Conservation (phyloP, 2,113 vertebrate species). For the Peromyscus polionotus region DNA sequence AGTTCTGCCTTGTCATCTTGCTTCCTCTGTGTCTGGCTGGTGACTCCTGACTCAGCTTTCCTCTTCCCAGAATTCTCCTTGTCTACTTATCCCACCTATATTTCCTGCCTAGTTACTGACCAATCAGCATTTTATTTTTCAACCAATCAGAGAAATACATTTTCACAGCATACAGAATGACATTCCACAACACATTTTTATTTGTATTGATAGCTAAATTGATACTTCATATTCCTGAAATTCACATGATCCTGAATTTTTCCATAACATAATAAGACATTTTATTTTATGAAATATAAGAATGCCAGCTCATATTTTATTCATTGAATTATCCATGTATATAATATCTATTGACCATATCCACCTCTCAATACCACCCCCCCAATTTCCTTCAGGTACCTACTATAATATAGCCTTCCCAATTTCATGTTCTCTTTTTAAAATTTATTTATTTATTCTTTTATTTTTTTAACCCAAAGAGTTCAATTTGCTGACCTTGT, state of each 20-base stretch:
- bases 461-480: neutral
- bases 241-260: neutral
- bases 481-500: neutral
- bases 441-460: neutral
- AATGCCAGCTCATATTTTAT: neutral
- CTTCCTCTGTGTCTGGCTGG: too few species aligned
- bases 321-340: neutral
- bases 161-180: too few species aligned
- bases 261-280: neutral
- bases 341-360: neutral
- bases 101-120: too few species aligned
- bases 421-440: neutral
- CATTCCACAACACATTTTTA: neutral
- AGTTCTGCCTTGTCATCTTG: too few species aligned
- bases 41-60: too few species aligned
- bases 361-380: neutral
- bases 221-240: neutral
- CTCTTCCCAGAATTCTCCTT: too few species aligned
- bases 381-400: neutral
- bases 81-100: too few species aligned
- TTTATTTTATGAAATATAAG: neutral
- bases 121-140: too few species aligned
- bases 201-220: neutral
- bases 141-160: too few species aligned
- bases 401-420: too few species aligned